Evolutionary conservation across 2,888 invertebrate species (phyloP).

Genomic region (Drosophila siamana): DNA sequence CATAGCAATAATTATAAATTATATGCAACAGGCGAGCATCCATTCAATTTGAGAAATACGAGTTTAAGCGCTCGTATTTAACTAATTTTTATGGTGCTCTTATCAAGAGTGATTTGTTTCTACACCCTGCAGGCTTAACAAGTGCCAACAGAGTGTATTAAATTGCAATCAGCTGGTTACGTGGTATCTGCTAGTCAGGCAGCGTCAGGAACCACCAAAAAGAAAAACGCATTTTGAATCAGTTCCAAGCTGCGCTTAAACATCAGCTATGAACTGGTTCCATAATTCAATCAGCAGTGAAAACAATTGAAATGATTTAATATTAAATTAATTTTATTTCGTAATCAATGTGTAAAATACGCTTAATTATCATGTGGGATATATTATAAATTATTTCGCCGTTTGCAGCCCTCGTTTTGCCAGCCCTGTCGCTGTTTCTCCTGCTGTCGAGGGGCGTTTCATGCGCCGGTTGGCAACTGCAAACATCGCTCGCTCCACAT

Average conservation of each 20-base stretch:
- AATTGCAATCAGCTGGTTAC: no score
- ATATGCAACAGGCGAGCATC: neutral
- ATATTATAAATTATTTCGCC: no score
- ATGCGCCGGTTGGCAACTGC: slow-evolving; percentile 28
- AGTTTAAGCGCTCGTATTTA: neutral
- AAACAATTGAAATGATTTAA: neutral
- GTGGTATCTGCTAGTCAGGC: no score
- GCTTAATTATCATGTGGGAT: no score
- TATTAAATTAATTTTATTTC: neutral
- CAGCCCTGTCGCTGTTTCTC: slow-evolving; percentile 1
- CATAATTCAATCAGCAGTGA: neutral
- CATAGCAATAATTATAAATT: neutral
- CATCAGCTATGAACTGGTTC: neutral
- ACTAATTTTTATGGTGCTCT: neutral
- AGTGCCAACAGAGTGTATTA: no score
- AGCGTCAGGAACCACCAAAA: no score
- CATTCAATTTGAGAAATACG: neutral
- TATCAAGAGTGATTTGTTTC: neutral
- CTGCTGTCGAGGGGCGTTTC: slow-evolving; percentile 46
- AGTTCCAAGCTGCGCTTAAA: neutral
- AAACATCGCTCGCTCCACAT: slow-evolving; percentile 9
- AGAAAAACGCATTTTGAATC: neutral
- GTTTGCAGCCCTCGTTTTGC: slow-evolving; percentile 9
- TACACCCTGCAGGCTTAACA: neutral
- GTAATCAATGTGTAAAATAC: neutral